Conservation (phyloP, 2,797 vertebrate genomes). For the Anabas testudineus region DNA sequence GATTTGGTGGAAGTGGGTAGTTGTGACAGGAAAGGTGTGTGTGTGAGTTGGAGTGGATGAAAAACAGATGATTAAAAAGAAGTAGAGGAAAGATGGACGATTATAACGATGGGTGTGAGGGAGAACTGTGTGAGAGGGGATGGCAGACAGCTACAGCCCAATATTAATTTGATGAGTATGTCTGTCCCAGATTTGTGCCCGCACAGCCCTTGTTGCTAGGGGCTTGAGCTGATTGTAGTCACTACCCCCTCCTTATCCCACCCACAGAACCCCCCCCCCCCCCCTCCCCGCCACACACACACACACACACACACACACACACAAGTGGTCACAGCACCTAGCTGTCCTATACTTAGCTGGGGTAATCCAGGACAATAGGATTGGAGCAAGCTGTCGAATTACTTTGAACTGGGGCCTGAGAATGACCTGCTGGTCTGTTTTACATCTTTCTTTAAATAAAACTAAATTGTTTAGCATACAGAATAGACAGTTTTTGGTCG, state of each 20-base stretch:
- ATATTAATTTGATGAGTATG: conserved; percentile 74
- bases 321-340: conserved; percentile 51
- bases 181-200: conserved; percentile 61
- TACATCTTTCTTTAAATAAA: neutral
- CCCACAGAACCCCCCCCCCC: no score
- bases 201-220: conserved; percentile 12
- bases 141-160: conserved; percentile 50
- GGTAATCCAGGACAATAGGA: conserved; percentile 75
- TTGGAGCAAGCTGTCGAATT: conserved; percentile 50
- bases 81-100: conserved; percentile 57
- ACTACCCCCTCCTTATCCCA: conserved; percentile 9
- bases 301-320: neutral
- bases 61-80: conserved; percentile 72
- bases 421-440: conserved; percentile 1
- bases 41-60: neutral
- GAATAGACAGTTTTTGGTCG: no score
- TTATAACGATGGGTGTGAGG: conserved; percentile 54
- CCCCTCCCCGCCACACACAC: no score
- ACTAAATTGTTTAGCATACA: no score
- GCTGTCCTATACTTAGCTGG: conserved; percentile 63
- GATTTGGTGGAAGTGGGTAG: conserved; percentile 34
- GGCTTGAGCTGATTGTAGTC: conserved; percentile 31
- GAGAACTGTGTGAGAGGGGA: conserved; percentile 19
- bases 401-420: conserved; percentile 26
- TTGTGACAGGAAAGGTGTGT: conserved; percentile 19